These are phyloP conservation scores for Andrena cerasifolii DNA, from an alignment of 1,140 invertebrate genomes.

Conservation along the genomic window DNA sequence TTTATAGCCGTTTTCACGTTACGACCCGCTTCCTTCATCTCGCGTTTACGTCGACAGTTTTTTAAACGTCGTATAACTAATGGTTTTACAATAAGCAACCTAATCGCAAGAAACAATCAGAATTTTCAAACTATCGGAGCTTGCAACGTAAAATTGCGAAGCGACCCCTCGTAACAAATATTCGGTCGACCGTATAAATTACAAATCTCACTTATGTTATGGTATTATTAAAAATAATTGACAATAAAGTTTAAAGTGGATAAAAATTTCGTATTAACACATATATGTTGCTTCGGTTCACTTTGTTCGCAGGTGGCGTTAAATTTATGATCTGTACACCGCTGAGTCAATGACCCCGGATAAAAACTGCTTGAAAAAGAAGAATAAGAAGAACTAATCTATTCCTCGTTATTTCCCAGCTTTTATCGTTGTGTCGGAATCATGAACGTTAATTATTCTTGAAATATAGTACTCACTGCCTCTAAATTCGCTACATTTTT, in stretches of 20 bases:
- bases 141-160: not conserved
- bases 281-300: not conserved
- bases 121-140: not conserved
- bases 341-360: not conserved
- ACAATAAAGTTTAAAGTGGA: not conserved
- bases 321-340: conserved; percentile 2
- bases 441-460: conserved; percentile 1
- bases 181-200: not conserved
- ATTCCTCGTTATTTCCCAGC: not conserved
- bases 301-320: not conserved
- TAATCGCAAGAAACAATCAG: not conserved
- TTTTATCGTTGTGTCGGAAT: conserved; percentile 36
- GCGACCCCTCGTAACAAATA: not conserved
- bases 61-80: not conserved
- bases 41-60: not conserved
- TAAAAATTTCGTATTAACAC: not conserved
- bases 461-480: conserved; percentile 14
- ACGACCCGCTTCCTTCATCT: not conserved
- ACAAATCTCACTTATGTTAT: not conserved
- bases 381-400: not conserved
- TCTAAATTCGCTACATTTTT: not conserved
- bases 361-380: not conserved
- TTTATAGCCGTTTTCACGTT: conserved; percentile 21
- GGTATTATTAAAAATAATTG: conserved; percentile 9
- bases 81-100: not conserved